Base-by-base conservation (phyloP, 2,113 vertebrate species). In the Serranochromis macrocephalus region DNA sequence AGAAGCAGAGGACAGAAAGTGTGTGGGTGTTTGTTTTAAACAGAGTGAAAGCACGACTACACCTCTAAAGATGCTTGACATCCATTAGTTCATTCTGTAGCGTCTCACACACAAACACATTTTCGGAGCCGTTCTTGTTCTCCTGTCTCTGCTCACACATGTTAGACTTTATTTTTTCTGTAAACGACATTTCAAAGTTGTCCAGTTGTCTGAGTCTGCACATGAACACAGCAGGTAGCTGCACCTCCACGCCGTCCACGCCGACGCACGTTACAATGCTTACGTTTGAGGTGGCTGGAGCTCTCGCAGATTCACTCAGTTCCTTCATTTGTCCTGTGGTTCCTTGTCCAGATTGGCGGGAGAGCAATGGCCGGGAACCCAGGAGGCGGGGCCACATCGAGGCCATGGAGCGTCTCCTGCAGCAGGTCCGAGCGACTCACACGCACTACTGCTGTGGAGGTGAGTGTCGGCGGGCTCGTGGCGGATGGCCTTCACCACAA, bases 371-470 rank as follows among this genome's bases (percentile, higher is more conserved):
- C 36, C 97, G 96, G 91, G 97, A 97, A 93, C 94, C 97, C 82
- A 95, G 96, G 93, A 97, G 97, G 93, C 96, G 95, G 93, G 97
- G 98, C 88, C 98, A 98, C 94, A 97, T 96, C 11, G 98, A 99
- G 93, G 96, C 97, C 84, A 97, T 99, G 97, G 98, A 99, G 95
- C 95, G 95, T 57, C 96, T 99, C 81, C 97, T 99, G 63, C 98
- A 99, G 95, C 98, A 98, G 95, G 98, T 99, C 96, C 97, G 97
- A 92, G 96, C 97, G 53, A 97, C 97, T 81, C 98, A 98, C 95
- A 97, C 97, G 84, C 97, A 96, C 94, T 96, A 97, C 92, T 97
- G 96, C 92, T 97, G 96, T 81, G 96, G 97, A 97, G 98, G 98
- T 99, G 96, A 97, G 97, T 87, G 51, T 21, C 3, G 4, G 36